Percentiles rank a stretch among this genome's conserved stretches.
phyloP scores from a whole-genome alignment of 2,113 vertebrate genomes.

The Corvus hawaiiensis region DNA sequence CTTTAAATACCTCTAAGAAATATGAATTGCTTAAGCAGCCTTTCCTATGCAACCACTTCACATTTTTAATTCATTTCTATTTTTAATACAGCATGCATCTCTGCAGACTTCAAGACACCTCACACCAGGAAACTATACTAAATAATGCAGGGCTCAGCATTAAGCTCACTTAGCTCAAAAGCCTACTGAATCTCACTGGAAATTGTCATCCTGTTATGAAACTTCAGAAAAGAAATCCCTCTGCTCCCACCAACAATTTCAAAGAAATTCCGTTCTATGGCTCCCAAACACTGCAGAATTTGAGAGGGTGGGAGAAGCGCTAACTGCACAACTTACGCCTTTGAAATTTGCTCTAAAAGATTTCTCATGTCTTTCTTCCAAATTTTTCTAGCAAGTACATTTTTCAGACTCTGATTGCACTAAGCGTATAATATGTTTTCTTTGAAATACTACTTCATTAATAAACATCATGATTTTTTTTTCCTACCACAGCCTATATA shows the following conservation, averaged over 20 bases:
- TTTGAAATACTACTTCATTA: constrained; percentile 1
- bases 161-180: neutral
- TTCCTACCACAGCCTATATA: neutral
- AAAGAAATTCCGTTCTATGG: neutral
- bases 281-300: neutral
- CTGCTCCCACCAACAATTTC: neutral
- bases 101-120: neutral
- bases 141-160: neutral
- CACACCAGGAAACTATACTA: neutral
- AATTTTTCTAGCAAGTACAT: neutral
- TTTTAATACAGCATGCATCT: neutral
- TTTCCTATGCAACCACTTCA: neutral
- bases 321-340: neutral
- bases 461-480: neutral
- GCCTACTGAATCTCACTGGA: neutral
- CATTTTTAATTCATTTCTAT: neutral
- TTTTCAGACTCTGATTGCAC: neutral
- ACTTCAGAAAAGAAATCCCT: neutral
- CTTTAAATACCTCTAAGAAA: neutral
- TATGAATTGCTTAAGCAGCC: neutral
- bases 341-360: neutral
- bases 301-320: neutral
- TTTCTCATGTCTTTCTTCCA: neutral
- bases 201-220: neutral
- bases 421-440: neutral